These are phyloP conservation scores for Malacoctenus gilli DNA, from an alignment of 2,797 vertebrate species.

Conservation along the genomic window DNA sequence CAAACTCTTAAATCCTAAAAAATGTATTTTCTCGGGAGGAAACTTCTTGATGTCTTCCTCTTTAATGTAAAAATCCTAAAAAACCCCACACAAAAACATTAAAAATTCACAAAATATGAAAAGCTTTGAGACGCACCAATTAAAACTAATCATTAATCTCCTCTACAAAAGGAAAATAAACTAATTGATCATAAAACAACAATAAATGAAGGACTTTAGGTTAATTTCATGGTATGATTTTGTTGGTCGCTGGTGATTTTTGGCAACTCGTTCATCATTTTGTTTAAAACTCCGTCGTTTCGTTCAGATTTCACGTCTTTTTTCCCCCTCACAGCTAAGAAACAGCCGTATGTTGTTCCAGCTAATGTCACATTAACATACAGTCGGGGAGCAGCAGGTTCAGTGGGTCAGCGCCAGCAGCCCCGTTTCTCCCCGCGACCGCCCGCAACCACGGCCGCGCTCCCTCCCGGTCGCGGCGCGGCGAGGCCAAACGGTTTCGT, in stretches of 20 bases:
- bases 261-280: too few relatives aligned
- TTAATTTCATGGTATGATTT: conserved; percentile 3
- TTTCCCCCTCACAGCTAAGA: conserved; percentile 12
- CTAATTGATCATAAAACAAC: background rate
- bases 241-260: background rate
- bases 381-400: conserved; percentile 18
- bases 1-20: too few relatives aligned
- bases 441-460: conserved; percentile 57
- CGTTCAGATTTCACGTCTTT: background rate
- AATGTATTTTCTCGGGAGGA: too few relatives aligned
- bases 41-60: too few relatives aligned
- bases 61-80: too few relatives aligned
- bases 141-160: conserved; percentile 37
- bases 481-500: conserved; percentile 64
- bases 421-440: conserved; percentile 62
- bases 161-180: conserved; percentile 6
- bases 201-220: background rate
- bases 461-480: conserved; percentile 55
- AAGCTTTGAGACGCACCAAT: conserved; percentile 42
- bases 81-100: too few relatives aligned
- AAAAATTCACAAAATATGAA: too few relatives aligned
- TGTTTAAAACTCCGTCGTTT: background rate
- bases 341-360: conserved; percentile 17
- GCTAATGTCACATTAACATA: conserved; percentile 39
- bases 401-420: conserved; percentile 36